Evolutionary conservation across 1,140 invertebrate genomes (phyloP).

Genomic region (Hyphantria cunea): DNA sequence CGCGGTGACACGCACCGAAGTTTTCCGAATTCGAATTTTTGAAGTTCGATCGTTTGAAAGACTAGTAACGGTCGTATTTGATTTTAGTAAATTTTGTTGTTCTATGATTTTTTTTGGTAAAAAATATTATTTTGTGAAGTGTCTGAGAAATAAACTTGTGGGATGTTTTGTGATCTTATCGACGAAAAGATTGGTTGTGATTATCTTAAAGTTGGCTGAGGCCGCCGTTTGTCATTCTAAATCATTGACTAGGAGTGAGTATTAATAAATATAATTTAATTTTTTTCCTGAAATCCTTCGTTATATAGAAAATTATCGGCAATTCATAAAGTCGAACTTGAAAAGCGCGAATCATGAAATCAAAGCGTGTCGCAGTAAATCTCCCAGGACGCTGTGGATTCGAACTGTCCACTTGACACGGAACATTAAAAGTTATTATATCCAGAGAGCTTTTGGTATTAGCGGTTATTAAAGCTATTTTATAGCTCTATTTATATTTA

Average conservation of each 20-base stretch:
- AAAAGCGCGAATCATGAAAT: constrained; percentile 54
- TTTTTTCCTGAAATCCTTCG: constrained; percentile 9
- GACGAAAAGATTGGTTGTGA: constrained; percentile 43
- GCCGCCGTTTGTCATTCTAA: constrained; percentile 40
- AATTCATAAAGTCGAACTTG: constrained; percentile 49
- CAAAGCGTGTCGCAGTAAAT: constrained; percentile 69
- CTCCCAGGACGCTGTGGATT: constrained; percentile 56
- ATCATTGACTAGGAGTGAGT: constrained; percentile 42
- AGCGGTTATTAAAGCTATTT: constrained; percentile 47
- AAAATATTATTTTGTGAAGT: constrained; percentile 43
- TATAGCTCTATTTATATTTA: constrained; percentile 25
- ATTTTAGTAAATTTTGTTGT: constrained; percentile 34
- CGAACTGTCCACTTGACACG: constrained; percentile 63
- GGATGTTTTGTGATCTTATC: constrained; percentile 63
- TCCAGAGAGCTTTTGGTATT: constrained; percentile 48
- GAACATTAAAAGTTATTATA: constrained; percentile 61
- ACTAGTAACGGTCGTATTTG: constrained; percentile 26
- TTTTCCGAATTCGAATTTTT: constrained; percentile 54
- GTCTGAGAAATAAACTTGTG: constrained; percentile 55
- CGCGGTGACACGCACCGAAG: constrained; percentile 58
- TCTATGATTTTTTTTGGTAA: constrained; percentile 32
- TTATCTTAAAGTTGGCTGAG: constrained; percentile 42
- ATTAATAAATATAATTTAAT: constrained; percentile 25
- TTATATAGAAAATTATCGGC: constrained; percentile 43
- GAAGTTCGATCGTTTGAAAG: constrained; percentile 43